phyloP scores from a whole-genome alignment of 2,797 vertebrate genomes.

The Ataeniobius toweri region DNA sequence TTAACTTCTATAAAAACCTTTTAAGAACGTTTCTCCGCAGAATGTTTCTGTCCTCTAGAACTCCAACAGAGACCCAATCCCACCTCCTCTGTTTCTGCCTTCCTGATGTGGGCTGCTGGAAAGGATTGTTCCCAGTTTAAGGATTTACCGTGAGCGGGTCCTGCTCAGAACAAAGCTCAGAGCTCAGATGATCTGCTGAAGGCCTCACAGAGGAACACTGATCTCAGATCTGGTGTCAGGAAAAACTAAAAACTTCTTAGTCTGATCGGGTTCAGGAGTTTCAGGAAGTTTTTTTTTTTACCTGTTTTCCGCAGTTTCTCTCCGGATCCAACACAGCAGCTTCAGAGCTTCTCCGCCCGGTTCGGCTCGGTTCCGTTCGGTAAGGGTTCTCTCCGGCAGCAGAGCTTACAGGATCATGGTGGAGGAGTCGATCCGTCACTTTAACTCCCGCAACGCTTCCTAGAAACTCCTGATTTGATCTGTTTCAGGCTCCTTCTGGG shows the following conservation, averaged over 20 bases:
- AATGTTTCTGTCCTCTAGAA: not conserved
- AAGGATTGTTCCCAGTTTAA: not conserved
- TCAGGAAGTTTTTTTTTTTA: slow-evolving; percentile 20
- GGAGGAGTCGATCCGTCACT: slow-evolving; percentile 18
- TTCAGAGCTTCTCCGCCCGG: slow-evolving; percentile 10
- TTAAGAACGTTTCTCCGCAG: too few species aligned
- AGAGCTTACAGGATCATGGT: slow-evolving; percentile 46
- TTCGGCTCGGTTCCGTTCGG: not conserved
- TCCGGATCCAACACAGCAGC: slow-evolving; percentile 49
- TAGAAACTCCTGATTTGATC: not conserved
- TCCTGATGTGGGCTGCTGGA: too few species aligned
- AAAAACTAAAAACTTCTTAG: not conserved
- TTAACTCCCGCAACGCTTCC: not conserved
- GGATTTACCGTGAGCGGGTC: too few species aligned
- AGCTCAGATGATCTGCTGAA: not conserved
- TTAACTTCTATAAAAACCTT: not conserved
- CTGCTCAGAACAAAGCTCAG: not conserved
- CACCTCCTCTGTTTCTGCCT: too few species aligned
- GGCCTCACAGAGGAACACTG: not conserved
- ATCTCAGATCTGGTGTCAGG: not conserved
- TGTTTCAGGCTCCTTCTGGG: not conserved
- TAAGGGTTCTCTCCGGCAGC: slow-evolving; percentile 15
- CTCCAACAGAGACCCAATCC: too few species aligned
- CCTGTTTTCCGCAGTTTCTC: slow-evolving; percentile 45
- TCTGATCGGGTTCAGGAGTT: not conserved